phyloP scores from a whole-genome alignment of 2,888 invertebrate species.

The Chironomus riparius region DNA sequence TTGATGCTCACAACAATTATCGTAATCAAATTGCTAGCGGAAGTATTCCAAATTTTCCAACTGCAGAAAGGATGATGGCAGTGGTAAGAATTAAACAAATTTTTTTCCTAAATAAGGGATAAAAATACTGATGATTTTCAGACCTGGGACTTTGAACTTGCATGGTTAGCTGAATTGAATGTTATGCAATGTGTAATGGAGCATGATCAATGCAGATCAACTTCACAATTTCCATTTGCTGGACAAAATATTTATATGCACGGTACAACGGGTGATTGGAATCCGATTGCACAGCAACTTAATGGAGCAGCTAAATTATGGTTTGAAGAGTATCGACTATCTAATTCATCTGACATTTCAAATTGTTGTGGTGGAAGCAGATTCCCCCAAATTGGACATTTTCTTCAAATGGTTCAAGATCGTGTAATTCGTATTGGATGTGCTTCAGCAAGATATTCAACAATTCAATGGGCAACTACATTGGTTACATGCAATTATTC shows the following conservation, averaged over 20 bases:
- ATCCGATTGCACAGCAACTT: not conserved
- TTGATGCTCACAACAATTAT: too few species aligned
- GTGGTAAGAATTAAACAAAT: too few species aligned
- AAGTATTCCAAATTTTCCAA: too few species aligned
- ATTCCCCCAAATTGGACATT: not conserved
- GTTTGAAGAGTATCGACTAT: not conserved
- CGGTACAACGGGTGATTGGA: not conserved
- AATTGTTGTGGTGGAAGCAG: not conserved
- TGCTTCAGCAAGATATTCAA: not conserved
- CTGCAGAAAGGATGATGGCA: too few species aligned
- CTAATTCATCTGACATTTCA: not conserved
- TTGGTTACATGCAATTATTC: not conserved
- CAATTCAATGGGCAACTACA: not conserved
- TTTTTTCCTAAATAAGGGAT: too few species aligned
- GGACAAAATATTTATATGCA: not conserved
- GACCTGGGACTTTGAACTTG: too few species aligned
- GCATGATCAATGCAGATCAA: too few species aligned
- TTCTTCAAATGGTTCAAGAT: not conserved
- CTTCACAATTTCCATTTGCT: too few species aligned
- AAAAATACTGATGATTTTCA: too few species aligned
- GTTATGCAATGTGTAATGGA: too few species aligned
- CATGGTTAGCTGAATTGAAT: too few species aligned
- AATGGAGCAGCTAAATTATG: not conserved
- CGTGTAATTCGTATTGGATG: not conserved
- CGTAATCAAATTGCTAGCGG: too few species aligned